Percentiles rank a stretch among this genome's conserved stretches.
phyloP scores from a whole-genome alignment of 1,140 invertebrate genomes.

The Hycleus cichorii region DNA sequence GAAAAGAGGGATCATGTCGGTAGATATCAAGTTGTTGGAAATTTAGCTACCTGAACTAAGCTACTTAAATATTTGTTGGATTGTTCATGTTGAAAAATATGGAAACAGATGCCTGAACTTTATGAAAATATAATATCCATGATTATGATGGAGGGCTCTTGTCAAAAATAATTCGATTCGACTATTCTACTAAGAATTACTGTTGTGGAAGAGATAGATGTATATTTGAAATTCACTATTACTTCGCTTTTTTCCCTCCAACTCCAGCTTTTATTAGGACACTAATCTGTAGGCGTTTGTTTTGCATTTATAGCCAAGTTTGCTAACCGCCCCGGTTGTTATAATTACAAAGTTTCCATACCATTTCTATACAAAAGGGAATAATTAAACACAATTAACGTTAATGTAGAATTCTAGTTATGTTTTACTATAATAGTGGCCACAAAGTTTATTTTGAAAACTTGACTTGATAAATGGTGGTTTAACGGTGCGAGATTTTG shows the following conservation, averaged over 20 bases:
- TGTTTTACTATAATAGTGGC: too few relatives aligned
- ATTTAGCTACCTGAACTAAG: slow-evolving; percentile 4
- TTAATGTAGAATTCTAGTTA: slow-evolving; percentile 9
- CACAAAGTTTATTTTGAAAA: slow-evolving; percentile 14
- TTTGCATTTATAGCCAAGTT: background rate
- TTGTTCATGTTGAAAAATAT: background rate
- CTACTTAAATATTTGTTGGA: slow-evolving; percentile 10
- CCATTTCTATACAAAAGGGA: slow-evolving; percentile 2
- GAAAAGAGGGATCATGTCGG: slow-evolving; percentile 10
- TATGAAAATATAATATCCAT: too few relatives aligned
- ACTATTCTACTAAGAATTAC: too few relatives aligned
- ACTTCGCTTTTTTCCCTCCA: too few relatives aligned
- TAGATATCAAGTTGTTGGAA: slow-evolving; percentile 6
- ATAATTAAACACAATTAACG: slow-evolving; percentile 13
- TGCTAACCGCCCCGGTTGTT: background rate
- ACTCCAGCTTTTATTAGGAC: too few relatives aligned
- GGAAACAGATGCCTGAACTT: too few relatives aligned
- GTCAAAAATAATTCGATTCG: too few relatives aligned
- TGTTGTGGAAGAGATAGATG: too few relatives aligned
- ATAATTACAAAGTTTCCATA: background rate
- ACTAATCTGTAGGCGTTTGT: too few relatives aligned
- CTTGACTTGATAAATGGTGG: slow-evolving; percentile 1
- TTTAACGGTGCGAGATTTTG: slow-evolving; percentile 6
- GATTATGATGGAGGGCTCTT: too few relatives aligned
- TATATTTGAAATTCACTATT: too few relatives aligned